Conservation (phyloP, 2,113 vertebrate species). For the Butastur rufipennis region DNA sequence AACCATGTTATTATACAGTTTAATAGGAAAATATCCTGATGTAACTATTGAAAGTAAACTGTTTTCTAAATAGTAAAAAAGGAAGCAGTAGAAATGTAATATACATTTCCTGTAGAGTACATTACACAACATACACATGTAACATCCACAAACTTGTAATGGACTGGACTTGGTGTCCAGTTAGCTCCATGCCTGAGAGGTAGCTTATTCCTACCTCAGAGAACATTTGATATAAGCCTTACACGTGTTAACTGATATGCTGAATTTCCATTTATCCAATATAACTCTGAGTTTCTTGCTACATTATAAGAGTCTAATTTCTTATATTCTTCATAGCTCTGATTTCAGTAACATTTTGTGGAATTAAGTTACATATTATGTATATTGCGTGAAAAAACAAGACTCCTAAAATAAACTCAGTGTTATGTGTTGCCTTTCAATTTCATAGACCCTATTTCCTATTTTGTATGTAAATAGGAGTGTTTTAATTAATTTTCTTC, state of each 20-base stretch:
- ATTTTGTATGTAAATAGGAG: not conserved
- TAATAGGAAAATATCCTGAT: not conserved
- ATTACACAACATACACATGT: not conserved
- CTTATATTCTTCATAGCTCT: not conserved
- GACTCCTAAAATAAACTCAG: not conserved
- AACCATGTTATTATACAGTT: not conserved
- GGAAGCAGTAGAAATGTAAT: not conserved
- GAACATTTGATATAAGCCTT: not conserved
- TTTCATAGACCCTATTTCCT: not conserved
- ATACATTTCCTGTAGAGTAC: no score
- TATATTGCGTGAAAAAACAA: not conserved
- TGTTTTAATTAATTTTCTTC: not conserved
- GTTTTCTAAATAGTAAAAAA: not conserved
- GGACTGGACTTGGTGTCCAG: not conserved
- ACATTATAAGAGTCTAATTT: not conserved
- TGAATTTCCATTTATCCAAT: not conserved
- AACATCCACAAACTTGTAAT: not conserved
- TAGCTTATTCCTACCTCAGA: not conserved
- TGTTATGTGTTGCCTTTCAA: not conserved
- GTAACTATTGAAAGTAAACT: not conserved
- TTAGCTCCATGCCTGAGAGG: not conserved
- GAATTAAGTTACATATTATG: not conserved
- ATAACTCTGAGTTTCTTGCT: not conserved
- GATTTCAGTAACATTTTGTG: not conserved
- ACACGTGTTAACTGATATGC: not conserved